Base-by-base conservation (phyloP, 2,888 invertebrate genomes). In the Pristionchus maxplancki region DNA sequence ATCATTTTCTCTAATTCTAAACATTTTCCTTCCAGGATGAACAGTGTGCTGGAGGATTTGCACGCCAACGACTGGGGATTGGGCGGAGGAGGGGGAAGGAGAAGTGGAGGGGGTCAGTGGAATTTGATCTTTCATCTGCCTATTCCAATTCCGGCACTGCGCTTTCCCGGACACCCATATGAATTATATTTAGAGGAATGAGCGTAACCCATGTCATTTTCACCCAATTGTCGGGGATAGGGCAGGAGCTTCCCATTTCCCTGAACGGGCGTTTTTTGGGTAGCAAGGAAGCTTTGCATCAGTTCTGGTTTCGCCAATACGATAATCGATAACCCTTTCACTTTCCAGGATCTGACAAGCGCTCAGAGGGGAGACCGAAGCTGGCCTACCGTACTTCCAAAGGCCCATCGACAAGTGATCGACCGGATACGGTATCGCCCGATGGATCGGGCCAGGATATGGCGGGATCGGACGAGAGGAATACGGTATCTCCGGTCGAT, bases 21-120 rank as follows among this genome's bases (percentile, higher is more conserved):
- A 40, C n/a, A n/a, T n/a, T n/a, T n/a, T 24, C 11, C 2, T 58
- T 24, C 6, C 58, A 84, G 84, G 31, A 84, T 84, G 84, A 84
- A 84, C 62, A 84, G 62, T 24, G 53, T 84, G 8, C 84, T 84
- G 24, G 84, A 62, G 58, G 34, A 53, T 28, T 84, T 84, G 28
- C 84, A 84, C 40, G 84, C 53, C 9, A 20, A 37, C 20, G 84
- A 84, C n/a, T 84, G 84, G 84, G 62, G 84, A 62, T 44, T 48
- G 40, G 15, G 40, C 1, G 81, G 81, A 28, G 50, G 81, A 82
- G 48, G 50, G 28, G 44, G 50, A 28, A 50, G 31, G 81, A 48
- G 50, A 24, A 15, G 31, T 24, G 81, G n/a, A 17, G 81, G 44
- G 13, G 71, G 71, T 37, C 2, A 37, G 78, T 44, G 44, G 44